A percentile compares a stretch with the other conserved stretches of the same genome.
phyloP scores from a whole-genome alignment of 2,113 vertebrate genomes.

The Etheostoma spectabile region DNA sequence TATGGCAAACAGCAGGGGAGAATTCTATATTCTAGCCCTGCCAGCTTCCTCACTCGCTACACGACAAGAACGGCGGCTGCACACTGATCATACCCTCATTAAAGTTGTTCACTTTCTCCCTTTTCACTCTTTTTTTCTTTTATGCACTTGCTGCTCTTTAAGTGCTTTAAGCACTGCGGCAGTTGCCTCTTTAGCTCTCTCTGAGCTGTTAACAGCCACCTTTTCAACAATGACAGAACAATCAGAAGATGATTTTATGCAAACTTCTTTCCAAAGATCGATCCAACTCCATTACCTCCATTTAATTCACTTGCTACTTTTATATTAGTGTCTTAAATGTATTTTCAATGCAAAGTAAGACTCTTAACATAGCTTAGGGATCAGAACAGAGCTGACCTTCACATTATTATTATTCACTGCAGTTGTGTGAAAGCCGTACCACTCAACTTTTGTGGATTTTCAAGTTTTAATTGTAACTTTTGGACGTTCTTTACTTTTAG shows the following conservation, averaged over 20 bases:
- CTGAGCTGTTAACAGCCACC: conserved; percentile 60
- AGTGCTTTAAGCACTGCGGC: conserved; percentile 50
- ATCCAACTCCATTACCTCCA: conserved; percentile 62
- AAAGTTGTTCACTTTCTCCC: conserved; percentile 66
- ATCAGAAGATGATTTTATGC: conserved; percentile 66
- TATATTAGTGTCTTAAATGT: conserved; percentile 48
- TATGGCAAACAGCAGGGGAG: conserved; percentile 58
- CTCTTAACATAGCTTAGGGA: conserved; percentile 67
- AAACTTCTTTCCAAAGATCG: conserved; percentile 54
- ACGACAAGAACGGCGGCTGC: conserved; percentile 51
- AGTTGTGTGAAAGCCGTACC: conserved; percentile 9
- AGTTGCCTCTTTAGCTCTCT: conserved; percentile 51
- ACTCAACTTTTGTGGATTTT: not conserved
- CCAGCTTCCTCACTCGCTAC: conserved; percentile 27
- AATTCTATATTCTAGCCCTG: conserved; percentile 39
- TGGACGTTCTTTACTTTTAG: conserved; percentile 8
- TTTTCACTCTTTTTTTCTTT: conserved; percentile 48
- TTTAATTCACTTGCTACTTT: conserved; percentile 61
- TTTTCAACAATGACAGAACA: conserved; percentile 57
- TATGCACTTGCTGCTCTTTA: conserved; percentile 62
- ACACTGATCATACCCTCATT: conserved; percentile 75
- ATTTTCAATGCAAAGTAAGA: conserved; percentile 65
- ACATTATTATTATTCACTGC: conserved; percentile 50
- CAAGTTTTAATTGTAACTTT: conserved; percentile 12
- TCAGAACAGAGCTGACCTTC: conserved; percentile 63